Evolutionary conservation across 1,140 invertebrate genomes (phyloP), one percentile per base, ranked within the genome.

Genomic region (Chionoecetes opilio): DNA sequence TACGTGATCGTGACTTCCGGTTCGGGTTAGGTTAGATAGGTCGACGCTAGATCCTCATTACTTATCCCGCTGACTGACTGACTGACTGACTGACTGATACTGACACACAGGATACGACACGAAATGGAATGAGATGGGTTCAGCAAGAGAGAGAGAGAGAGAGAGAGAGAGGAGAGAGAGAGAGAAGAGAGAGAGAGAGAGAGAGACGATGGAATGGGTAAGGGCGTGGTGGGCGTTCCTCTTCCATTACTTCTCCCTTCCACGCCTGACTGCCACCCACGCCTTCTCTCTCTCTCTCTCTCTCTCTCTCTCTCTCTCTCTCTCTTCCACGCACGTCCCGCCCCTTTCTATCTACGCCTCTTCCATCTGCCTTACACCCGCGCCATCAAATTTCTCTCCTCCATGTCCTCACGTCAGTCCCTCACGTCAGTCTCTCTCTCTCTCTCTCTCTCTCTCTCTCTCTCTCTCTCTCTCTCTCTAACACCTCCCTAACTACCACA

Each of bases 1-100:
- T 75, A 75, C 63, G 63, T n/a, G 63, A 75, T 75, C 26, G n/a
- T 75, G 63, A 75, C 63, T 75, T 75, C 63, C 63, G 63, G 21
- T n/a, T 75, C 63, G 21, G n/a, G 21, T 26, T n/a, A n/a, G n/a
- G n/a, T n/a, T n/a, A n/a, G n/a, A n/a, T n/a, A 11, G 63, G n/a
- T 75, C 21, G 21, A 75, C 63, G 63, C 21, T 26, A n/a, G 63
- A 26, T 26, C 26, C 5, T 8, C 21, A 26, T 26, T 75, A 26
- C 63, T 75, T 75, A 75, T 75, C 63, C 26, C 63, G 6, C 1
- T 75, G 63, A 17, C 0, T 6, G 21, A 75, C n/a, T 6, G 11
- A 75, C 63, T 6, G 3, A 75, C 63, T n/a, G 21, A 75, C 63
- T n/a, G 21, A 46, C 63, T n/a, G 21, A 75, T 26, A 75, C 63